Evolutionary conservation across 2,888 invertebrate species (phyloP), one percentile per base, ranked within the genome.

Genomic region (Bellardia bayeri): DNA sequence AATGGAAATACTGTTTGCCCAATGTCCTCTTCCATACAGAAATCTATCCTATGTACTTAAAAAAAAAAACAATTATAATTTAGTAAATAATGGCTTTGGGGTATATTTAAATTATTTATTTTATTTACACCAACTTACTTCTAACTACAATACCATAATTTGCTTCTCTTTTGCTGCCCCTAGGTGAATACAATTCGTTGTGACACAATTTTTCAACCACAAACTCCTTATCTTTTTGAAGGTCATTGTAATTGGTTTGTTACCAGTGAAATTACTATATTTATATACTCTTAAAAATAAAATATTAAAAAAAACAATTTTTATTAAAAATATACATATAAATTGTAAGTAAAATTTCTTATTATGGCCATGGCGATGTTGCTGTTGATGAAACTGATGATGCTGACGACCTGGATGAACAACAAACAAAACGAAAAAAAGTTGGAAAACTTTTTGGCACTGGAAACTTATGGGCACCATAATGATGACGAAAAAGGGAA

Each of bases 401-500:
- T 76, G 49, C 40, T 56, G 68, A 69, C 75, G 49, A 71, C 64
- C 13, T 51, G 42, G 61, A 75, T 79, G 64, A 80, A 79, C 68
- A 69, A 75, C 33, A 86, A 82, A 56, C 11, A 49, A 54, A 42
- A 69, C 11, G 7, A 40, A 56, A 2, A 72, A 51, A 33, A 37
- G 14, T 69, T 61, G 63, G 2, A 30, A 72, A 84, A 66, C 49
- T 74, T 79, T 72, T 85, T 85, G 84, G 84, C 84, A 85, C 68
- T 68, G 45, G 13, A 66, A 63, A 63, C 40, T 80, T 69, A 56
- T 54, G 54, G 23, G 51, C 11, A 30, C 49, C 6, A 51, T 71
- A 54, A 51, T 75, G 63, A 66, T 78, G 76, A 74, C 51, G 68
- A 42, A 61, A 23, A 68, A 63, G 86, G 76, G 33, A 68, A 72